Conservation (phyloP, 2,888 invertebrate genomes). For the Hypomecis punctinalis region DNA sequence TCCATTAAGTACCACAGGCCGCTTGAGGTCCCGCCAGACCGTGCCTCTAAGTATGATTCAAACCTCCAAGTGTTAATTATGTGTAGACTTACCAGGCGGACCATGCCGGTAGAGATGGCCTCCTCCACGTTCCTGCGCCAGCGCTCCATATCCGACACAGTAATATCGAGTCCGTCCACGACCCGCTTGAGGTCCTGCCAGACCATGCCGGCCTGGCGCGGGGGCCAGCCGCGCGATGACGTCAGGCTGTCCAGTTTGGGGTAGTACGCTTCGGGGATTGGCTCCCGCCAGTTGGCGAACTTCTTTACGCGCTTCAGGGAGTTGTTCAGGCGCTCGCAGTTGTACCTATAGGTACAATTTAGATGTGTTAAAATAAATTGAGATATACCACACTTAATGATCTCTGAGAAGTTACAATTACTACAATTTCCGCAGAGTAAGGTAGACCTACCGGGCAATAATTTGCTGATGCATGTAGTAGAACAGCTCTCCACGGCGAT, state of each 20-base stretch:
- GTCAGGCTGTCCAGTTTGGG: slow-evolving; percentile 91
- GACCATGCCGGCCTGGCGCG: slow-evolving; percentile 85
- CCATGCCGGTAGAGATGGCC: slow-evolving; percentile 89
- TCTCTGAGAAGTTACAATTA: too few species aligned
- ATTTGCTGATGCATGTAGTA: slow-evolving; percentile 90
- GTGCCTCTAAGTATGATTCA: too few species aligned
- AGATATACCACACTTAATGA: too few species aligned
- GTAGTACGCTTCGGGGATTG: slow-evolving; percentile 92
- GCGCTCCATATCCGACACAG: slow-evolving; percentile 88
- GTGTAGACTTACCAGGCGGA: slow-evolving; percentile 77
- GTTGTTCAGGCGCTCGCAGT: slow-evolving; percentile 91
- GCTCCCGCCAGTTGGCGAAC: slow-evolving; percentile 88
- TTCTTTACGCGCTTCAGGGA: slow-evolving; percentile 86
- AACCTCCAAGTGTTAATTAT: too few species aligned
- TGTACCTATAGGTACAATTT: slow-evolving; percentile 82
- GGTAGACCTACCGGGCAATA: slow-evolving; percentile 68
- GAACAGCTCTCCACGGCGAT: slow-evolving; percentile 91
- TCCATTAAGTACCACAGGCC: too few species aligned
- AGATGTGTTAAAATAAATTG: too few species aligned
- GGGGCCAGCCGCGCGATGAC: slow-evolving; percentile 89
- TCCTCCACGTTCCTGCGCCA: slow-evolving; percentile 91
- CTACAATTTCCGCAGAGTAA: too few species aligned
- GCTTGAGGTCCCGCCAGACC: too few species aligned
- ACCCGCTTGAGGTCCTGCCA: slow-evolving; percentile 88
- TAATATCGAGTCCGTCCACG: slow-evolving; percentile 85